Evolutionary conservation across 1,140 invertebrate species (phyloP).

Genomic region (Cyrtorhinus lividipennis): DNA sequence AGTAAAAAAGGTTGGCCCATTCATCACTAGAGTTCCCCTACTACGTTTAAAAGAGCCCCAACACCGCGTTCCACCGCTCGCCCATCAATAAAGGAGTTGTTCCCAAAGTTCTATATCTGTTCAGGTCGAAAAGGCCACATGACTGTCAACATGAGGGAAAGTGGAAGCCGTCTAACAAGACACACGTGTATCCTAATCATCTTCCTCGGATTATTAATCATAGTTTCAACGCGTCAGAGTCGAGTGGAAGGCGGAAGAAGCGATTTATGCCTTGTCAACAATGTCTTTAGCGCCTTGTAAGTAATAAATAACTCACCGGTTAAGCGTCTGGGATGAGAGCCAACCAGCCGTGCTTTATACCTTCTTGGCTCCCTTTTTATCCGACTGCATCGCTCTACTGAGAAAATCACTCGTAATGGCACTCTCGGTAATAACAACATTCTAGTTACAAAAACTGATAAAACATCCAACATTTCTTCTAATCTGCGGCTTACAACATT

Average conservation of each 20-base stretch:
- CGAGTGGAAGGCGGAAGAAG: not conserved
- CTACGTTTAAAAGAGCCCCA: not conserved
- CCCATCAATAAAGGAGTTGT: conserved; percentile 6
- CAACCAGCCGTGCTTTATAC: no score
- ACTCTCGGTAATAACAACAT: no score
- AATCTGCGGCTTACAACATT: no score
- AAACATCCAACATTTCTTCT: no score
- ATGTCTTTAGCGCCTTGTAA: not conserved
- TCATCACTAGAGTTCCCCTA: not conserved
- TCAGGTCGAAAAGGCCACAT: not conserved
- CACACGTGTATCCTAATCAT: conserved; percentile 3
- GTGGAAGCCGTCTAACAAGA: not conserved
- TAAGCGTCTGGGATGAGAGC: no score
- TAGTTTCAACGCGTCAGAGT: not conserved
- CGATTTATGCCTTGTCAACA: conserved; percentile 3
- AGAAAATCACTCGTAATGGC: no score
- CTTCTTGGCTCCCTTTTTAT: no score
- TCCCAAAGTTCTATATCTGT: conserved; percentile 8
- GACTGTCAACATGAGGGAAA: not conserved
- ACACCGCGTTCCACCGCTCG: not conserved
- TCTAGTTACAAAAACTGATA: no score
- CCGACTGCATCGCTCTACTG: no score
- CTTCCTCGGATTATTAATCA: not conserved
- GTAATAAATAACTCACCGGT: not conserved
- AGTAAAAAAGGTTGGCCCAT: conserved; percentile 1